A percentile compares a stretch with the other conserved stretches of the same genome.
phyloP scores from a whole-genome alignment of 2,113 vertebrate genomes.

The Terrapene triunguis region DNA sequence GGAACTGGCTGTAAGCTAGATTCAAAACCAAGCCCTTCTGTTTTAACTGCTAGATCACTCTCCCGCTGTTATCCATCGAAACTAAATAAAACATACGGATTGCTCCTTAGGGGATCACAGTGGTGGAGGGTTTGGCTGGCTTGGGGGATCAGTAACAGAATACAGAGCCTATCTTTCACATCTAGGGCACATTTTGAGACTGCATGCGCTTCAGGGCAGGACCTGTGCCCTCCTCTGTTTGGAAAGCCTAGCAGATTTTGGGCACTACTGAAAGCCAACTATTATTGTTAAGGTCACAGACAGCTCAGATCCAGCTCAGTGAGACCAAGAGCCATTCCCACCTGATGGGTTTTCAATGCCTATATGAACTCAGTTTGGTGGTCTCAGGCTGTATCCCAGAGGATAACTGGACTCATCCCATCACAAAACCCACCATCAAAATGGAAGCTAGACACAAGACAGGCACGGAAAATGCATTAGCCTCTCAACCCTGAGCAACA shows the following conservation, averaged over 20 bases:
- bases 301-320: not conserved
- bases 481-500: no score
- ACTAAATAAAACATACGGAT: not conserved
- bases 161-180: not conserved
- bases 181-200: not conserved
- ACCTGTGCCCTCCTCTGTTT: not conserved
- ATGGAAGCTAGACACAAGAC: not conserved
- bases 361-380: not conserved
- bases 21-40: not conserved
- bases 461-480: no score
- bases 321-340: not conserved
- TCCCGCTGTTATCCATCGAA: not conserved
- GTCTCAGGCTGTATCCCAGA: not conserved
- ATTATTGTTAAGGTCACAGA: not conserved
- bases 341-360: not conserved
- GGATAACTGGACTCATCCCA: not conserved
- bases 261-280: not conserved
- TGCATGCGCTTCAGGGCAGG: not conserved
- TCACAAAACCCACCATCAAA: not conserved
- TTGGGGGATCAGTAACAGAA: not conserved
- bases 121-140: not conserved
- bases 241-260: not conserved
- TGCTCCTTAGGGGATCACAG: not conserved
- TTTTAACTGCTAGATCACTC: not conserved
- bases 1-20: not conserved